Evolutionary conservation across 2,888 invertebrate species (phyloP), one percentile per base, ranked within the genome.

Genomic region (Cremastinae sp.): DNA sequence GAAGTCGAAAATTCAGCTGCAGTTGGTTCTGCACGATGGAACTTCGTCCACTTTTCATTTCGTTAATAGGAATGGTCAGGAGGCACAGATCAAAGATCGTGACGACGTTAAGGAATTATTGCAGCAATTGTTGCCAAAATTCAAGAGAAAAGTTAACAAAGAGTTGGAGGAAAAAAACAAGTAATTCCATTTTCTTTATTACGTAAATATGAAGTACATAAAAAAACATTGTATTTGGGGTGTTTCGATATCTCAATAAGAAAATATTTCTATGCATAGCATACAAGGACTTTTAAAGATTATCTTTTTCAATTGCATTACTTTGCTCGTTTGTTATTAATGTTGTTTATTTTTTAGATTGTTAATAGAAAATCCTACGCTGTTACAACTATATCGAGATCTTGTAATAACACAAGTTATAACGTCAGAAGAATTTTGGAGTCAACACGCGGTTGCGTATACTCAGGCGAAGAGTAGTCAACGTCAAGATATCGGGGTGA

Each of bases 341-440:
- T 47, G 12, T 53, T 66, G 73, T 59, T n/a, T 69, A 41, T 35
- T 10, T 62, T 56, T 81, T 90, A 96, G 96, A 85, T 92, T 98
- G 85, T 90, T 99, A 47, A 94, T 96, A 47, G 95, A 97, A 83
- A 96, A 98, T 92, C 98, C 98, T 3, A 94, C 95, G 75, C 90
- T 99, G 65, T 93, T 97, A 85, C 97, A 98, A 91, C 92, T 99
- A 78, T 99, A 99, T 90, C 96, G 97, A 91, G 98, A 99, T 91
- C 93, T 99, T 84, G 99, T 99, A 12, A 97, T 97, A 89, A 96
- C 97, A 45, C 96, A 97, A 90, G 96, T 99, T 47, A 94, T 99
- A 81, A 95, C 96, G 51, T 96, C 98, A 66, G 98, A 99, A 88
- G 99, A 99, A 89, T 99, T 99, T 91, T 99, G 99, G 99, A 93